Percentiles rank a stretch among this genome's conserved stretches.
phyloP scores from a whole-genome alignment of 2,113 vertebrate species.

The Chelonoidis abingdonii region DNA sequence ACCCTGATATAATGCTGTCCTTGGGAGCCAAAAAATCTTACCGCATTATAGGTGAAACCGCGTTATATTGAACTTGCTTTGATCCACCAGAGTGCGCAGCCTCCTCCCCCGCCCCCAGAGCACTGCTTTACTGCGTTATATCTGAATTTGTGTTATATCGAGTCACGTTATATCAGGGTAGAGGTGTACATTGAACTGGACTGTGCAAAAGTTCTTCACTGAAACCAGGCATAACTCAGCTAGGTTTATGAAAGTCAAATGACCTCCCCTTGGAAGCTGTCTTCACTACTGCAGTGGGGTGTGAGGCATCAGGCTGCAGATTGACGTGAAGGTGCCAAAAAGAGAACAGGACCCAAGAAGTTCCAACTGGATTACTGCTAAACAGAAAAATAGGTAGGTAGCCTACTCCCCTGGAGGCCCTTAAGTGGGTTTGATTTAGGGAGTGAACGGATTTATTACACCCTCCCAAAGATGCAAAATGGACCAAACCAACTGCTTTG shows the following conservation, averaged over 20 bases:
- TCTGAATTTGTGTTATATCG: no score
- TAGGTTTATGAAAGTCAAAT: not conserved
- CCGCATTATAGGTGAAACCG: no score
- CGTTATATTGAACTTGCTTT: no score
- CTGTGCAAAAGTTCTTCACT: not conserved
- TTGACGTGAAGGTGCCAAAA: not conserved
- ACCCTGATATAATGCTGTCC: no score
- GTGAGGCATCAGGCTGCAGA: not conserved
- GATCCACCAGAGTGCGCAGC: no score
- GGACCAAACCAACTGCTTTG: not conserved
- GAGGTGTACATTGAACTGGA: not conserved
- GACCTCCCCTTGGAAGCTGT: not conserved
- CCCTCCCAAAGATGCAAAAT: not conserved
- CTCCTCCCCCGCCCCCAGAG: no score
- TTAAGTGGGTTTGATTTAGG: not conserved
- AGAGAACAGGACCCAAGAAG: not conserved
- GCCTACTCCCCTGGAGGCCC: not conserved
- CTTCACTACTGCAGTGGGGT: not conserved
- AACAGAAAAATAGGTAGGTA: no score
- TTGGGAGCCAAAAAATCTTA: no score
- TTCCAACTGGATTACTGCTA: no score
- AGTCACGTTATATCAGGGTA: no score
- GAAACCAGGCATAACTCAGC: not conserved
- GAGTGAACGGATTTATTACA: not conserved
- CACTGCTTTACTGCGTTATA: no score